Evolutionary conservation across 2,797 vertebrate genomes (phyloP).

Genomic region (Micrastur ruficollis): DNA sequence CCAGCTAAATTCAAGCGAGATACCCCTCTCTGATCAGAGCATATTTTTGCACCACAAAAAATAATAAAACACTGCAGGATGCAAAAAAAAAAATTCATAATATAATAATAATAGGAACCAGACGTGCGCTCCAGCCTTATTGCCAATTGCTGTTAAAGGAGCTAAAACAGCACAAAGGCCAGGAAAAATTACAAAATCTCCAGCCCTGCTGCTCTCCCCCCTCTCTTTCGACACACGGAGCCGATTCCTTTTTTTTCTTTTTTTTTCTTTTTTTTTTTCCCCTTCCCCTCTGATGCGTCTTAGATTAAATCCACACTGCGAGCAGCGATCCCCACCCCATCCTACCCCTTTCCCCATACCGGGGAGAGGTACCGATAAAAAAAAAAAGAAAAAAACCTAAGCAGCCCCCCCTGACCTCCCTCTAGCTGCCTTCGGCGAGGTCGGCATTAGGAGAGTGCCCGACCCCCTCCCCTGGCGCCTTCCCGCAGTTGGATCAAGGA

Average conservation of each 20-base stretch:
- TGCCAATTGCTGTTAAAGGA: slow-evolving; percentile 48
- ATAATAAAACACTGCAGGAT: slow-evolving; percentile 67
- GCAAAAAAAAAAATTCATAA: slow-evolving; percentile 33
- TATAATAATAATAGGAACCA: slow-evolving; percentile 73
- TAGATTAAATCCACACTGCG: slow-evolving; percentile 32
- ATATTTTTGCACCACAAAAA: slow-evolving; percentile 38
- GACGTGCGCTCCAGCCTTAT: slow-evolving; percentile 32
- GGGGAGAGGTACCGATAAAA: not conserved
- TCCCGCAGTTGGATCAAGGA: not conserved
- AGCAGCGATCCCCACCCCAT: not conserved
- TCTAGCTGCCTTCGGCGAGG: not conserved
- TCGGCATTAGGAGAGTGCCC: not conserved
- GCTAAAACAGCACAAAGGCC: slow-evolving; percentile 47
- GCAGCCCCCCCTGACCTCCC: no score
- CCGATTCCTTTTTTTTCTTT: not conserved
- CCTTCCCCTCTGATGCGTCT: not conserved
- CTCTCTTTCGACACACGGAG: slow-evolving; percentile 35
- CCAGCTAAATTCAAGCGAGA: slow-evolving; percentile 1
- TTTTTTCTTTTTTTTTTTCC: not conserved
- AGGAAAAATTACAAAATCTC: slow-evolving; percentile 51
- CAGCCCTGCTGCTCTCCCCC: not conserved
- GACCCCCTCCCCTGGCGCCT: not conserved
- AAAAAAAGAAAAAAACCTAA: not conserved
- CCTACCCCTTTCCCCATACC: not conserved
- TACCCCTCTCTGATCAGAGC: slow-evolving; percentile 43